Evolutionary conservation across 2,113 vertebrate species (phyloP).

Genomic region (Pterophyllum scalare): DNA sequence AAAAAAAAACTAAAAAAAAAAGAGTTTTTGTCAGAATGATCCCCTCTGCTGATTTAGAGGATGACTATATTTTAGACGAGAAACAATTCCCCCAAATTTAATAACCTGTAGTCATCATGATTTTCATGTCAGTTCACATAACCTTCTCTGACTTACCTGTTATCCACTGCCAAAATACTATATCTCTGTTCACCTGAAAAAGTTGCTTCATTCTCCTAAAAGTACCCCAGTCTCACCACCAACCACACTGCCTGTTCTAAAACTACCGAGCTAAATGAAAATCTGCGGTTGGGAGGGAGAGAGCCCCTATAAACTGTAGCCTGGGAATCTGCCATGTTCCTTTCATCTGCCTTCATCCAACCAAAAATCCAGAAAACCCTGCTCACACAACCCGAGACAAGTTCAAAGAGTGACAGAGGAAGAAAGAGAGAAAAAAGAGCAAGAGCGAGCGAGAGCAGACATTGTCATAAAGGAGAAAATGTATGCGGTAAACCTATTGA

Average conservation of each 20-base stretch:
- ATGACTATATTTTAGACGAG: slow-evolving; percentile 21
- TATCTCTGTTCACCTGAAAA: slow-evolving; percentile 51
- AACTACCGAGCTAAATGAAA: slow-evolving; percentile 66
- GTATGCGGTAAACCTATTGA: slow-evolving; percentile 57
- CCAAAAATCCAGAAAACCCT: slow-evolving; percentile 48
- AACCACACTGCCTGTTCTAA: slow-evolving; percentile 31
- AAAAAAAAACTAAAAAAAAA: neutral
- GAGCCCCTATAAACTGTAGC: slow-evolving; percentile 61
- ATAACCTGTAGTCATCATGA: neutral
- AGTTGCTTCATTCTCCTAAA: slow-evolving; percentile 29
- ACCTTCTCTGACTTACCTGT: neutral
- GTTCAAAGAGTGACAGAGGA: slow-evolving; percentile 50
- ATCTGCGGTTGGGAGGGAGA: slow-evolving; percentile 58
- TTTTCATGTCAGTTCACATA: neutral
- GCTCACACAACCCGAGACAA: slow-evolving; percentile 33
- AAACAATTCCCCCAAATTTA: neutral
- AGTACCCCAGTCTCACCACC: slow-evolving; percentile 22
- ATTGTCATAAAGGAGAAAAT: slow-evolving; percentile 55
- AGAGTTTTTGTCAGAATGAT: neutral
- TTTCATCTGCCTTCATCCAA: slow-evolving; percentile 72
- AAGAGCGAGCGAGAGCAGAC: slow-evolving; percentile 52
- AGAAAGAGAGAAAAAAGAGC: slow-evolving; percentile 23
- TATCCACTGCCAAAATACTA: neutral
- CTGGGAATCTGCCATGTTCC: slow-evolving; percentile 60
- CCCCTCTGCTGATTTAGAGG: neutral